Percentiles rank a stretch among this genome's conserved stretches.
Evolutionary conservation across 2,113 vertebrate species (phyloP).

Genomic region (Dasyprocta punctata): DNA sequence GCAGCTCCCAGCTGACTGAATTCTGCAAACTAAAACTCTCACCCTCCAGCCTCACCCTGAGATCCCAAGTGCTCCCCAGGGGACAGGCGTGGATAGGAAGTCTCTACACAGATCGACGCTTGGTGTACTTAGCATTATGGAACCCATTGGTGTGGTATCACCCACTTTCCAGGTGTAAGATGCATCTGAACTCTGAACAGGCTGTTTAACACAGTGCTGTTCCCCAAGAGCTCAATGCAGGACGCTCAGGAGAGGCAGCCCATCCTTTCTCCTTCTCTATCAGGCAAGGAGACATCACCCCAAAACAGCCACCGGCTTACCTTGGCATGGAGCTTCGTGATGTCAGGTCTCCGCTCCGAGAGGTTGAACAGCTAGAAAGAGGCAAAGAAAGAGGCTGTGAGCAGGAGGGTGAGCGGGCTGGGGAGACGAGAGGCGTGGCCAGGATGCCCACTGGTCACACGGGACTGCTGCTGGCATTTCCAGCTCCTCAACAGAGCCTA

Average conservation of each 20-base stretch:
- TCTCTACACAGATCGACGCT: neutral
- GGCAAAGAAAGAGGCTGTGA: slow-evolving; percentile 9
- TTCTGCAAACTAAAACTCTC: neutral
- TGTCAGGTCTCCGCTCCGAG: slow-evolving; percentile 94
- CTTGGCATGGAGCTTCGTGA: slow-evolving; percentile 95
- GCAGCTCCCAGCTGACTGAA: neutral
- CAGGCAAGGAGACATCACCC: neutral
- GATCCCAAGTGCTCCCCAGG: neutral
- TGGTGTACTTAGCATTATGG: neutral
- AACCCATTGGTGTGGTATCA: neutral
- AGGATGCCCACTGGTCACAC: neutral
- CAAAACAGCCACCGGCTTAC: slow-evolving; percentile 80
- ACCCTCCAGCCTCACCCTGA: neutral
- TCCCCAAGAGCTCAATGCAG: neutral
- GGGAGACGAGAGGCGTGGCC: no score
- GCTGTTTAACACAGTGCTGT: neutral
- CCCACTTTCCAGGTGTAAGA: neutral
- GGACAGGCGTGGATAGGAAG: neutral
- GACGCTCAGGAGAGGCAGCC: neutral
- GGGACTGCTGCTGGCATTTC: neutral
- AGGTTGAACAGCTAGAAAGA: slow-evolving; percentile 95
- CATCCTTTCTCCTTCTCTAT: neutral
- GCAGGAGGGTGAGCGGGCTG: neutral
- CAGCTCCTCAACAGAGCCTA: neutral
- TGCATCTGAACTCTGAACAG: neutral